Evolutionary conservation across 2,113 vertebrate genomes (phyloP), one percentile per base, ranked within the genome.

Genomic region (human): DNA sequence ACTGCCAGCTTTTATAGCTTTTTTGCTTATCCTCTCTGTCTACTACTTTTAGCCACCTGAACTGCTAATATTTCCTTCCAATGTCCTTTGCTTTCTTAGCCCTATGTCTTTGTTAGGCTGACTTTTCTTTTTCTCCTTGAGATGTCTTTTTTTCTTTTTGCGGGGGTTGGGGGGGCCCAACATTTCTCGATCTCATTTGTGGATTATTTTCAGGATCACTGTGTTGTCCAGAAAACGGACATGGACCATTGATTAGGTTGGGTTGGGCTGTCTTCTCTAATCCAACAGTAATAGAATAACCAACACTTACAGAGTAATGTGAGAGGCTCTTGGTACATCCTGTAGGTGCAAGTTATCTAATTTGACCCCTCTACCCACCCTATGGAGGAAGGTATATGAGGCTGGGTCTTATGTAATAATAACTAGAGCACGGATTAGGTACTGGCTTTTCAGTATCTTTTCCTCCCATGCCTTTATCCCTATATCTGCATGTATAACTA

Each of bases 81-180:
- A 4, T 79, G 12, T 43, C 16, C 55, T 64, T 18, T 35, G 45
- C 32, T 57, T 78, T 87, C 52, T 75, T 66, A 48, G 0, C 14
- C 0, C 23, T 81, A 89, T 96, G 25, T 12, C 11, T 17, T 89
- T 93, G n/a, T 70, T 78, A 30, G 22, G 1, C 4, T 48, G 22
- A 68, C 50, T 68, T 25, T 92, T 84, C 32, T 94, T 64, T 64
- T 64, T 64, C 25, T 64, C 25, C 7, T 35, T 32, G 17, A 80
- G n/a, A 30, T 22, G 35, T 43, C 25, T 78, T 64, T n/a, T 30
- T 38, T 45, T 45, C 1, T 45, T 45, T 45, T 45, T 10, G 45
- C 45, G 1, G 1, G 0, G 6, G 2, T 6, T 1, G 50, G 4
- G 5, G 50, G 6, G 22, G 72, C 18, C 10, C 5, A 23, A n/a